phyloP scores from a whole-genome alignment of 1,140 invertebrate species.

The Drepana arcuata region DNA sequence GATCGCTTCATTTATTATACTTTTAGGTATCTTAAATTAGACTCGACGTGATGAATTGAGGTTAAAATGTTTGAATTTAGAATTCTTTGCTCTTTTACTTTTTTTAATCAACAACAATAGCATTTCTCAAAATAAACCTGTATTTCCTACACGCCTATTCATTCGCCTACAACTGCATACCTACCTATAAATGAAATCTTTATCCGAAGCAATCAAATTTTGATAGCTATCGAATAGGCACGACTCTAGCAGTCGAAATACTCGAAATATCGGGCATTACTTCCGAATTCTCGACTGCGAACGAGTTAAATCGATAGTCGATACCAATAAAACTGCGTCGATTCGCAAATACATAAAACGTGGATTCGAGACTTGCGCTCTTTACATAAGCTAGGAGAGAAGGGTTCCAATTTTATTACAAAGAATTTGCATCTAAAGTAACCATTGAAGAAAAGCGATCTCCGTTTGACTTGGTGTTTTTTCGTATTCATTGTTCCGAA shows the following conservation, averaged over 20 bases:
- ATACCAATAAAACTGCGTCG: constrained; percentile 63
- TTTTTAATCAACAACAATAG: constrained; percentile 13
- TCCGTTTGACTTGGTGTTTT: constrained; percentile 47
- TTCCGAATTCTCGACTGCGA: constrained; percentile 42
- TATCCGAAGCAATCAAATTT: constrained; percentile 41
- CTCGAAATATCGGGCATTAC: constrained; percentile 45
- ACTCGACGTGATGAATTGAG: too few species aligned
- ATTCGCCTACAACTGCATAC: too few species aligned
- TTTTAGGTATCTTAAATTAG: too few species aligned
- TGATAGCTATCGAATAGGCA: constrained; percentile 47
- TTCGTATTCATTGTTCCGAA: constrained; percentile 67
- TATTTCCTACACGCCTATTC: too few species aligned
- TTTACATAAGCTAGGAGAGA: constrained; percentile 60
- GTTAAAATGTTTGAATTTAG: constrained; percentile 8
- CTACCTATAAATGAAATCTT: constrained; percentile 34
- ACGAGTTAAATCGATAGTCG: constrained; percentile 53
- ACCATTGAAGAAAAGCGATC: constrained; percentile 71
- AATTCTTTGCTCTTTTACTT: constrained; percentile 6
- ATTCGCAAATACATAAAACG: constrained; percentile 69
- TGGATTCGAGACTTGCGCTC: constrained; percentile 59
- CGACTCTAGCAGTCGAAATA: constrained; percentile 31
- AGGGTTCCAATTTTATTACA: constrained; percentile 68
- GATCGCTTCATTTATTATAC: too few species aligned
- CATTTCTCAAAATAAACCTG: too few species aligned
- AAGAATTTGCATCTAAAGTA: constrained; percentile 71